Base-by-base conservation (phyloP, 2,888 invertebrate genomes). In the Exephanes ischioxanthus region DNA sequence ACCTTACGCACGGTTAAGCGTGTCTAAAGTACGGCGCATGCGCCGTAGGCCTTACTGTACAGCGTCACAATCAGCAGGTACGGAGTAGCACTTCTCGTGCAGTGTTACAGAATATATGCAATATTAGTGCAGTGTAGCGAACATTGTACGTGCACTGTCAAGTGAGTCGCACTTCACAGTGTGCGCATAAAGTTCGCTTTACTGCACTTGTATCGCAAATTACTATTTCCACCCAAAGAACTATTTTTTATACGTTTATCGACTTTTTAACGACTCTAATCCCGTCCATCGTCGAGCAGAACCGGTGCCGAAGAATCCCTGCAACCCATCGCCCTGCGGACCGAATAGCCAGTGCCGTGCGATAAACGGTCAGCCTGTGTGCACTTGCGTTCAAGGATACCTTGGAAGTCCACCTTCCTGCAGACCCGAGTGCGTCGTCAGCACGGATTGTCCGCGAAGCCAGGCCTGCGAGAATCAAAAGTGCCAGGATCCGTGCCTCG, bases 401-500 rank as follows among this genome's bases (percentile, higher is more conserved):
- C 89, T 93, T 55, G 94, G 94, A 61, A 92, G 91, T 86, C 94
- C 94, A 37, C 94, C 94, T 70, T 91, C 91, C 16, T 94, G 94
- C 85, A 90, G 94, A 85, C 94, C 94, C 33, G 94, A 94, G 85
- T 96, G 96, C 90, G 93, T 94, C 45, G 90, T 94, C 63, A 95
- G 95, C 88, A 93, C 95, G 2, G 95, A 96, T 87, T 95, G 95
- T 92, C 90, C 94, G 37, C 91, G 94, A 48, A 94, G 94, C 84
- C 92, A 94, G 90, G 95, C 95, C 67, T 96, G 96, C 89, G 93
- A 94, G 78, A 95, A 95, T 90, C 95, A 95, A 88, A 95, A 95
- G 91, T 96, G 95, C 89, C 93, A 93, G 73, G 94, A 95, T 91
- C 95, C 95, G 45, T 95, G 95, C 88, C 94, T 94, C 55, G 95